phyloP scores from a whole-genome alignment of 2,888 invertebrate genomes.

The Drosophila pseudotakahashii region DNA sequence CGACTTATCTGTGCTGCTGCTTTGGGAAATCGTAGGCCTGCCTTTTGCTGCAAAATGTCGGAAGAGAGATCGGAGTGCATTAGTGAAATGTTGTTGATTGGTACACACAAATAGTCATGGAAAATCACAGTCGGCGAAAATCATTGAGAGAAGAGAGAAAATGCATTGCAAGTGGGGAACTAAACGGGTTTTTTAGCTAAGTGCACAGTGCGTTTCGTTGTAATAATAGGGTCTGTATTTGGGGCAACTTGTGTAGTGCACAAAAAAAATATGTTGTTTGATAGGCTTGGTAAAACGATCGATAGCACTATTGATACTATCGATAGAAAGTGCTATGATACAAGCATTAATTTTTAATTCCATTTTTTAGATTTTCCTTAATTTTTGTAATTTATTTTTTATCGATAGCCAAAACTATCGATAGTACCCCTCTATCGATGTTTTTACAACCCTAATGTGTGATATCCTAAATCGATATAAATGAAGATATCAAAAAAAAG shows the following conservation, averaged over 20 bases:
- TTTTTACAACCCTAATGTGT: too few species aligned
- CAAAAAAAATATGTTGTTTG: not conserved
- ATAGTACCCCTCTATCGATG: too few species aligned
- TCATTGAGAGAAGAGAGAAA: constrained; percentile 24
- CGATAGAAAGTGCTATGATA: too few species aligned
- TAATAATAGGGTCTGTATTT: not conserved
- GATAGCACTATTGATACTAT: too few species aligned
- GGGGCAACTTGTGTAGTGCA: not conserved
- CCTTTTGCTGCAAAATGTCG: constrained; percentile 64
- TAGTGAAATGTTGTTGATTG: constrained; percentile 55
- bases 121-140: constrained; percentile 15
- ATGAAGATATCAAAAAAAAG: not conserved
- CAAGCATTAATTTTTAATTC: too few species aligned
- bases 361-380: too few species aligned
- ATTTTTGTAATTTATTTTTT: too few species aligned
- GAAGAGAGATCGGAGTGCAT: constrained; percentile 56
- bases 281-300: too few species aligned
- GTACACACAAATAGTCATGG: constrained; percentile 43
- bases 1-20: constrained; percentile 80
- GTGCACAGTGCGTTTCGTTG: constrained; percentile 11
- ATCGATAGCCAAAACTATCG: too few species aligned
- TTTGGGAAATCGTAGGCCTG: constrained; percentile 76
- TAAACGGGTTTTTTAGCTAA: constrained; percentile 21
- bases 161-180: constrained; percentile 14
- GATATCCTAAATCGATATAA: not conserved